Evolutionary conservation across 2,888 invertebrate species (phyloP).

Genomic region (Prosapia bicincta): DNA sequence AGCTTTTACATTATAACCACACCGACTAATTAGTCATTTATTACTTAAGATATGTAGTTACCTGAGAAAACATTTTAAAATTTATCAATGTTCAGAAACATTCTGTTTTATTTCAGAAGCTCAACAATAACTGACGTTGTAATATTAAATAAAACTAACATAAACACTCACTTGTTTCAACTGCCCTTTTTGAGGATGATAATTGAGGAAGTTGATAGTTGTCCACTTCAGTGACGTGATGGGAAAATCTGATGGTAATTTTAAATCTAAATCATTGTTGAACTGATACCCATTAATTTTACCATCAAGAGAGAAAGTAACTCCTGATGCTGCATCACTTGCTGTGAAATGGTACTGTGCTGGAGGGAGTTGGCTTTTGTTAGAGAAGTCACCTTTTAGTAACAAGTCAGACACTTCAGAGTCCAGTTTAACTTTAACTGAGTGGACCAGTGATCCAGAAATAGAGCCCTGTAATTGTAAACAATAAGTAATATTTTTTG

Average conservation of each 20-base stretch:
- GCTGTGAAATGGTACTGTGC: conserved; percentile 32
- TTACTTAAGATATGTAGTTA: too few species aligned
- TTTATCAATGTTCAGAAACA: too few species aligned
- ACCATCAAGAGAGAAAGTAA: conserved; percentile 30
- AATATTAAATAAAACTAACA: background rate
- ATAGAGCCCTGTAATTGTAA: conserved; percentile 33
- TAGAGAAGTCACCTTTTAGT: conserved; percentile 40
- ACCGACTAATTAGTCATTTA: too few species aligned
- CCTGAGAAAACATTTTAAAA: too few species aligned
- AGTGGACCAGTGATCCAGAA: conserved; percentile 32
- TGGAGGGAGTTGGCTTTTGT: conserved; percentile 44
- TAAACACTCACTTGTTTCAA: background rate
- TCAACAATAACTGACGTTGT: background rate
- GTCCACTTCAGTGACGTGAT: conserved; percentile 33
- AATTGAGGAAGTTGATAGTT: conserved; percentile 29
- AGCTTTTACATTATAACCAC: too few species aligned
- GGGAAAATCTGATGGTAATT: conserved; percentile 29
- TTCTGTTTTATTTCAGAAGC: conserved; percentile 31
- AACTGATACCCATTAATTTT: conserved; percentile 29
- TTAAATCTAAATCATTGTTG: conserved; percentile 32
- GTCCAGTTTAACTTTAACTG: conserved; percentile 32
- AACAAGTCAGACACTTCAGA: conserved; percentile 34
- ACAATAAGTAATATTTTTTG: too few species aligned
- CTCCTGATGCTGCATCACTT: conserved; percentile 10
- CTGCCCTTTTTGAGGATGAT: conserved; percentile 5